These are phyloP conservation scores for Thoracochromis brauschi DNA, from an alignment of 2,113 vertebrate species.

Conservation along the genomic window DNA sequence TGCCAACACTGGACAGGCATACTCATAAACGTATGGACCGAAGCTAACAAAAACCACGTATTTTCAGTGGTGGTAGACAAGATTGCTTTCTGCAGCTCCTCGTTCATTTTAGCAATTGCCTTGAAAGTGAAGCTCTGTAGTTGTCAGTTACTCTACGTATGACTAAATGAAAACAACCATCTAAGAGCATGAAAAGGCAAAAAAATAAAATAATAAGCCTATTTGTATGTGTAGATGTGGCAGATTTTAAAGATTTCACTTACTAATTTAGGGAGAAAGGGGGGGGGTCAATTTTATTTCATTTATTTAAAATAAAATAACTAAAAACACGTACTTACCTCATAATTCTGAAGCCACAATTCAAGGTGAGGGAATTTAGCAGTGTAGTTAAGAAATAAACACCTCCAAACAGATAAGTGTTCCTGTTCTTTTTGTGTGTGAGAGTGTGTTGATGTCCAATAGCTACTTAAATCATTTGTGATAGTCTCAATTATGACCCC, in stretches of 20 bases:
- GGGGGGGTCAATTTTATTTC: not conserved
- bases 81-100: not conserved
- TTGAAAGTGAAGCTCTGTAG: not conserved
- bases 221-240: not conserved
- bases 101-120: not conserved
- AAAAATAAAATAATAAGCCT: not conserved
- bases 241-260: not conserved
- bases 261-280: not conserved
- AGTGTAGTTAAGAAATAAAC: not conserved
- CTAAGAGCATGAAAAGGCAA: not conserved
- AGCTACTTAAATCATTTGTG: not conserved
- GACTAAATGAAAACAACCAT: constrained; percentile 18
- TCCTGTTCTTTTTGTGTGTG: not conserved
- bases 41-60: not conserved
- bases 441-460: not conserved
- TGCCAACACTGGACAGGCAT: not conserved
- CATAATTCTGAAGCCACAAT: not conserved
- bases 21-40: not conserved
- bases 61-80: not conserved
- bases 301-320: not conserved
- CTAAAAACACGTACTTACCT: constrained; percentile 51
- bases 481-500: not conserved
- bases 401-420: not conserved
- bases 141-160: not conserved
- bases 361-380: constrained; percentile 15